phyloP scores from a whole-genome alignment of 2,113 vertebrate species.

The Cinclus mexicanus region DNA sequence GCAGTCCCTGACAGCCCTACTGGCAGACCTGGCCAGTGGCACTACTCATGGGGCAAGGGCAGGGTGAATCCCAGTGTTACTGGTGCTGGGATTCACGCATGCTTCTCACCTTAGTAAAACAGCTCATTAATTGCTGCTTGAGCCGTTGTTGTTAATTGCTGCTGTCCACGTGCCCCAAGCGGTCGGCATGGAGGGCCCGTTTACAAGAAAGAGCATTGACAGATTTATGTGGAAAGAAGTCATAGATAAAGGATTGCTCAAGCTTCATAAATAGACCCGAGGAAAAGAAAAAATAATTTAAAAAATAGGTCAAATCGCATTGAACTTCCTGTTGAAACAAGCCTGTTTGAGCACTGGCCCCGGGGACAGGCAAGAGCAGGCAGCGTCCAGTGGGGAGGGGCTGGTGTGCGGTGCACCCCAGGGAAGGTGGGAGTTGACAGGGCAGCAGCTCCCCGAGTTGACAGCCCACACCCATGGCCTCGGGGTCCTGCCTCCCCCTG shows the following conservation, averaged over 20 bases:
- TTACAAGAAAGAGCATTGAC: neutral
- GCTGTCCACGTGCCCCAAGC: rapidly evolving
- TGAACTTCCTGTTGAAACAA: slow-evolving; percentile 23
- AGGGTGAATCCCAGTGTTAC: neutral
- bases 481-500: rapidly evolving
- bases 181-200: rapidly evolving
- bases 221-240: slow-evolving; percentile 25
- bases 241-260: slow-evolving; percentile 15
- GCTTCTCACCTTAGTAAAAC: neutral
- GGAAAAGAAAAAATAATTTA: neutral
- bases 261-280: slow-evolving; percentile 45
- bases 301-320: slow-evolving; percentile 44
- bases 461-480: neutral
- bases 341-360: neutral
- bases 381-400: neutral
- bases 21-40: neutral
- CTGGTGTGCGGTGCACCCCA: neutral
- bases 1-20: neutral
- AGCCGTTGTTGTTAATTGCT: neutral
- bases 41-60: rapidly evolving
- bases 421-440: neutral
- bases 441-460: neutral
- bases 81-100: rapidly evolving
- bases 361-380: neutral
- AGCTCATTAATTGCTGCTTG: neutral